These are phyloP conservation scores for Jordanella pulchra DNA, from an alignment of 2,797 vertebrate genomes.

Conservation along the genomic window DNA sequence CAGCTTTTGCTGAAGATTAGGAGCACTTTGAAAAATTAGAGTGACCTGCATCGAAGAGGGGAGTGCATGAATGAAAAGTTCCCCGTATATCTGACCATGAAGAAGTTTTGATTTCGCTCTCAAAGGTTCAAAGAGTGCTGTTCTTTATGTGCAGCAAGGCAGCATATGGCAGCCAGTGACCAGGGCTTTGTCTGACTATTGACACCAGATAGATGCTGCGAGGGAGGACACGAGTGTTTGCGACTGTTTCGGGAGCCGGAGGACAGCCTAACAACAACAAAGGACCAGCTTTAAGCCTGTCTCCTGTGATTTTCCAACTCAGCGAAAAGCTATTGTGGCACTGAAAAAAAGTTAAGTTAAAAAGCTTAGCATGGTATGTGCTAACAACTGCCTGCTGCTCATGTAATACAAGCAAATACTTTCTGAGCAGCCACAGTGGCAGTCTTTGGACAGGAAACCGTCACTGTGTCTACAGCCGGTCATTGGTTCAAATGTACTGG, in stretches of 20 bases:
- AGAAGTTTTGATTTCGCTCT: constrained; percentile 57
- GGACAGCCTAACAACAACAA: constrained; percentile 82
- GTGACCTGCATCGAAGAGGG: constrained; percentile 2
- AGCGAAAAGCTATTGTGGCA: constrained; percentile 88
- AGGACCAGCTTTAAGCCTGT: constrained; percentile 88
- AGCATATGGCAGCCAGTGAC: constrained; percentile 75
- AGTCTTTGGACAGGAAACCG: constrained; percentile 56
- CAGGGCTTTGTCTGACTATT: constrained; percentile 76
- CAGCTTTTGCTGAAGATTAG: background rate
- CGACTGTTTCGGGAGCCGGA: constrained; percentile 66
- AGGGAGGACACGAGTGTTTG: constrained; percentile 74
- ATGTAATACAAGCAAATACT: constrained; percentile 84
- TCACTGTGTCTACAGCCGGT: constrained; percentile 33
- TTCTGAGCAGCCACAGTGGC: constrained; percentile 78
- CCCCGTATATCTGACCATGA: constrained; percentile 38
- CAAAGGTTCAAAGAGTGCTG: constrained; percentile 67
- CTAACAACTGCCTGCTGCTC: constrained; percentile 86
- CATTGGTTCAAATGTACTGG: constrained; percentile 16
- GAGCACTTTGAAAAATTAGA: background rate
- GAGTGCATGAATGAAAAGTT: constrained; percentile 19
- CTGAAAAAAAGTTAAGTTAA: constrained; percentile 87
- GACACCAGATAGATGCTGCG: constrained; percentile 73
- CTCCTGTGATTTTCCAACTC: constrained; percentile 92
- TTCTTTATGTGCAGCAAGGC: constrained; percentile 63
- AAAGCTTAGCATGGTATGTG: constrained; percentile 89